These are phyloP conservation scores for Macrotus californicus DNA, from an alignment of 2,113 vertebrate genomes.

Conservation along the genomic window DNA sequence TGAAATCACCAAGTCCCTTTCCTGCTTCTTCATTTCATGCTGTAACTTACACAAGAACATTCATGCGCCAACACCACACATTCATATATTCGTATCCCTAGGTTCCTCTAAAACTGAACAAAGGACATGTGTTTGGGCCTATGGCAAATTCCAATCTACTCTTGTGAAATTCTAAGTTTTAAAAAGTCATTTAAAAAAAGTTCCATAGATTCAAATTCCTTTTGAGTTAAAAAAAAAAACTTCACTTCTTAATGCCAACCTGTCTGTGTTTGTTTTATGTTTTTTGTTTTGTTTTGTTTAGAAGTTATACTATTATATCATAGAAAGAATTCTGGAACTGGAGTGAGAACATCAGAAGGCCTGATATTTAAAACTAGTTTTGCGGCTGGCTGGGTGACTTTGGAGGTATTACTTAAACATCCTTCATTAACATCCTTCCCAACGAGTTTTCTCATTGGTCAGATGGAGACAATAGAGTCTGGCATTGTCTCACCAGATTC, in stretches of 20 bases:
- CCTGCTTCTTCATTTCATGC: not conserved
- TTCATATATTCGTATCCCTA: not conserved
- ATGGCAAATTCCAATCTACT: not conserved
- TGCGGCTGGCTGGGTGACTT: not conserved
- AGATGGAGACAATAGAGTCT: not conserved
- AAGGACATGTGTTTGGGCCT: not conserved
- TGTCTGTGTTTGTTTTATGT: not conserved
- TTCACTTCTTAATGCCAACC: not conserved
- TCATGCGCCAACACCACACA: not conserved
- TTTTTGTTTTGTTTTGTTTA: not conserved
- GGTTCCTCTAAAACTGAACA: not conserved
- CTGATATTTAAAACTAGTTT: not conserved
- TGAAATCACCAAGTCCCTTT: not conserved
- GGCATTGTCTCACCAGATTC: not conserved
- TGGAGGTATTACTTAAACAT: not conserved
- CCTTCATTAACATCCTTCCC: not conserved
- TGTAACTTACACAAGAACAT: not conserved
- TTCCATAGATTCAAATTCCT: not conserved
- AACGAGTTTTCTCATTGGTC: not conserved
- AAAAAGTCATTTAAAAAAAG: not conserved
- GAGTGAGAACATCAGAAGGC: not conserved
- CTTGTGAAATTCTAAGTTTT: not conserved
- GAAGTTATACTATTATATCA: not conserved
- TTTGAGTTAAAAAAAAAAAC: not conserved
- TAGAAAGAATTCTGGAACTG: not conserved